Evolutionary conservation across 2,797 vertebrate species (phyloP).

Genomic region (Myiothlypis chrysogaster): DNA sequence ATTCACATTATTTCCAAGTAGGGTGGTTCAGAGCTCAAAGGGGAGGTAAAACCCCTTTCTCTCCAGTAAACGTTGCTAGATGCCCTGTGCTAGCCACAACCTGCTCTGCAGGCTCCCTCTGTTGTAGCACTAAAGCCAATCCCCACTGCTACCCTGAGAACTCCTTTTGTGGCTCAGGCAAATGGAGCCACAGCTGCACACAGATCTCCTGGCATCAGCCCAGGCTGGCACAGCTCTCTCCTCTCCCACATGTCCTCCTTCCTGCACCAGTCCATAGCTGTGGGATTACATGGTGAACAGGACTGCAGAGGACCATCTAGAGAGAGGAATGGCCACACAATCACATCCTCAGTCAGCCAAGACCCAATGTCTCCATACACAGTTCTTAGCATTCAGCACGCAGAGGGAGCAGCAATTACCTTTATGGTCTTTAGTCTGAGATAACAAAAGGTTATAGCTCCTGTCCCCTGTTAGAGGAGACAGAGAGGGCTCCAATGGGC

Average conservation of each 20-base stretch:
- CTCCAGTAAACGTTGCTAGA: background rate
- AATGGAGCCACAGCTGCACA: background rate
- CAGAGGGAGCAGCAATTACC: background rate
- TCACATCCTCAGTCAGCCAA: background rate
- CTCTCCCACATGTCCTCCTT: background rate
- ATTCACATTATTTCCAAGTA: conserved; percentile 13
- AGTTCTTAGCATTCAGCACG: background rate
- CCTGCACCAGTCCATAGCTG: background rate
- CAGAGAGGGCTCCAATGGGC: background rate
- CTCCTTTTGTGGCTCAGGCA: background rate
- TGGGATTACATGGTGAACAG: background rate
- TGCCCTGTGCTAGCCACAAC: background rate
- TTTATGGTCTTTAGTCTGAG: background rate
- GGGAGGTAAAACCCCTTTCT: background rate
- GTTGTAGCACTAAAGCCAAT: background rate
- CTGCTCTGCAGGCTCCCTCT: background rate
- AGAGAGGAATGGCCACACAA: background rate
- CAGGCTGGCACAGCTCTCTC: background rate
- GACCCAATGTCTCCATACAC: background rate
- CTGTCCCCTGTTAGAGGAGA: background rate
- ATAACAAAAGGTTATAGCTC: background rate
- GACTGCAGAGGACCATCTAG: background rate
- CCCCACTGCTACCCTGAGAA: background rate
- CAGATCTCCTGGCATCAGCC: background rate
- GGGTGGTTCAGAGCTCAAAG: background rate